These are phyloP conservation scores for Cataglyphis hispanica DNA, from an alignment of 1,140 invertebrate genomes.

Conservation along the genomic window DNA sequence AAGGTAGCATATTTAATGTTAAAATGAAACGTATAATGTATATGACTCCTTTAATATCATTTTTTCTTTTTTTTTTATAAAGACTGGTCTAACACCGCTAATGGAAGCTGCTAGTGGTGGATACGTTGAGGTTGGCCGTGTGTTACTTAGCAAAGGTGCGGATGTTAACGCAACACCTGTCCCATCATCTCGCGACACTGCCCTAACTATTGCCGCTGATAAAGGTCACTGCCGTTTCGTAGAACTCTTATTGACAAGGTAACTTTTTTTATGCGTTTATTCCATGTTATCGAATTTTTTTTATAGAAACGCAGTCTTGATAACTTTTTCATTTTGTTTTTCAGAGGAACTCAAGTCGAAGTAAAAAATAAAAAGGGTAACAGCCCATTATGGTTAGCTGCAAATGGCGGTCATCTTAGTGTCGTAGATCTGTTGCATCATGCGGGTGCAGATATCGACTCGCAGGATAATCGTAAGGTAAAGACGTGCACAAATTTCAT, in stretches of 20 bases:
- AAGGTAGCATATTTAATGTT: constrained; percentile 89
- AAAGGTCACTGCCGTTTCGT: constrained; percentile 99
- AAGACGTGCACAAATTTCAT: constrained; percentile 55
- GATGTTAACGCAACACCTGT: constrained; percentile 99
- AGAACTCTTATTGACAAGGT: constrained; percentile 91
- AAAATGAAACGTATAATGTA: neutral
- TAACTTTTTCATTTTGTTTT: neutral
- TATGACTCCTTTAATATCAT: neutral
- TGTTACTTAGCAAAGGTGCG: constrained; percentile 98
- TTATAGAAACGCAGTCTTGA: neutral
- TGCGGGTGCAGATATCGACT: constrained; percentile 97
- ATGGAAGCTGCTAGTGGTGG: constrained; percentile 99
- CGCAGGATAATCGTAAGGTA: constrained; percentile 97
- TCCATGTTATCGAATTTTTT: neutral
- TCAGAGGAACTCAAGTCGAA: constrained; percentile 95
- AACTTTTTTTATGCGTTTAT: constrained; percentile 1
- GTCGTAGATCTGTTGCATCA: constrained; percentile 97
- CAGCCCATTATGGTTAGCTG: constrained; percentile 98
- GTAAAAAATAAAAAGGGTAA: constrained; percentile 99
- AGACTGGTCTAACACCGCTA: constrained; percentile 98
- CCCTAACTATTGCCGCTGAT: constrained; percentile 99
- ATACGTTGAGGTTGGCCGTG: constrained; percentile 98
- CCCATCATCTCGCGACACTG: constrained; percentile 98
- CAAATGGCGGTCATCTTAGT: constrained; percentile 98
- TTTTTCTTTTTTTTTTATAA: constrained; percentile 20